Evolutionary conservation across 2,113 vertebrate species (phyloP), one percentile per base, ranked within the genome.

Genomic region (Ceuthmochares aereus): DNA sequence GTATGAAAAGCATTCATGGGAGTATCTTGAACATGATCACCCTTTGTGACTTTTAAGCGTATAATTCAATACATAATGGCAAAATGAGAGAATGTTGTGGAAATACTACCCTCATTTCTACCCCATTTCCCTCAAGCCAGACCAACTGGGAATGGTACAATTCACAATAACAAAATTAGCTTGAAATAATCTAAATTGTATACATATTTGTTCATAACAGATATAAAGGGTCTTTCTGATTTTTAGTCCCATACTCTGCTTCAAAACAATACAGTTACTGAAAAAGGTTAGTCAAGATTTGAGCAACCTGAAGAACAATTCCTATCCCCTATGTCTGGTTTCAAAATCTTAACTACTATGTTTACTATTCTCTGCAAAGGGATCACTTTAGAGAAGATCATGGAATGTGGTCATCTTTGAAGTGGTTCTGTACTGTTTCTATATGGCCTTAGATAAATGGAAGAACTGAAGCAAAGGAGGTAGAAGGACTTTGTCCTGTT

Each of bases 331-430:
- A 25, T 40, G 70, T 59, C 73, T 85, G 26, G 26, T 77, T 79
- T 97, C 77, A 83, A 97, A 97, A 95, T 88, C 91, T 93, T 80
- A 96, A 82, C 66, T 59, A 55, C 80, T 96, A 79, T 89, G 92
- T 66, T 78, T 95, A 89, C 47, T 76, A 70, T 86, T 97, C 93
- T 49, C 60, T 94, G 43, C 91, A 91, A 86, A 89, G 22, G 6
- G 9, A 82, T 94, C 82, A 73, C 74, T 95, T 97, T 66, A 96
- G 45, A 64, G 77, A 94, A 95, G 84, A 82, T 91, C 56, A 83
- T 75, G 51, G 89, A 49, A 67, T 55, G 68, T 8, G 22, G 75
- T 91, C 95, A 78, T 90, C 63, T 87, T 84, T 95, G 79, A 92
- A 97, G 67, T 63, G 43, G 19, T 77, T 78, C 54, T 93, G 23